phyloP scores from a whole-genome alignment of 2,888 invertebrate species.

The Pseudococcus jackbeardsleyi region DNA sequence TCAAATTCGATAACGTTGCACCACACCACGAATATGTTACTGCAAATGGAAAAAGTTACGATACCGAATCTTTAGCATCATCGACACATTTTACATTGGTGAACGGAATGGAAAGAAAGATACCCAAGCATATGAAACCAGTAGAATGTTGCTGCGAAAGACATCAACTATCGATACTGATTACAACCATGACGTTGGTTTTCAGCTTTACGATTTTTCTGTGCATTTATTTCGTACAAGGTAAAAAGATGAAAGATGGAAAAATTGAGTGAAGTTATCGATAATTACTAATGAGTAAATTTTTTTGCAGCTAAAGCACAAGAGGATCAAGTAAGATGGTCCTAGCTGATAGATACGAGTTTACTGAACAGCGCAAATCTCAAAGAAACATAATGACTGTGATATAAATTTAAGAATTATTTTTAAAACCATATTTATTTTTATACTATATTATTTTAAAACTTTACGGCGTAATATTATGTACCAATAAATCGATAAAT shows the following conservation, averaged over 20 bases:
- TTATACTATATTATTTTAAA: slow-evolving; percentile 3
- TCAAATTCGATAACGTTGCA: slow-evolving; percentile 68
- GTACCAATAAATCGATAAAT: slow-evolving; percentile 46
- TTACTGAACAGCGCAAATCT: slow-evolving; percentile 51
- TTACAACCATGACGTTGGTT: slow-evolving; percentile 87
- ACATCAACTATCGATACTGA: slow-evolving; percentile 85
- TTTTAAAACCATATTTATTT: slow-evolving; percentile 48
- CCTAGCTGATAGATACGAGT: slow-evolving; percentile 39
- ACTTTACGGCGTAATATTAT: slow-evolving; percentile 1
- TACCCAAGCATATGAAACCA: slow-evolving; percentile 73
- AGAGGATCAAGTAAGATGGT: slow-evolving; percentile 52
- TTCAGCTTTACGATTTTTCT: slow-evolving; percentile 79
- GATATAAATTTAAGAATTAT: slow-evolving; percentile 54
- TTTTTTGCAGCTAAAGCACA: slow-evolving; percentile 56
- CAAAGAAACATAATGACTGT: slow-evolving; percentile 58
- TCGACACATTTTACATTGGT: slow-evolving; percentile 90
- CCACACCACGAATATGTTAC: slow-evolving; percentile 67
- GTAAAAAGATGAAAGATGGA: slow-evolving; percentile 72
- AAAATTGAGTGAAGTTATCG: background rate
- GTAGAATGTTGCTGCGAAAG: slow-evolving; percentile 80
- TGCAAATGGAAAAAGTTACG: slow-evolving; percentile 71
- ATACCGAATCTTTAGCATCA: slow-evolving; percentile 83
- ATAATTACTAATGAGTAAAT: background rate
- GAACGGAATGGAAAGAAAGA: slow-evolving; percentile 76
- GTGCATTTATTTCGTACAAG: slow-evolving; percentile 86